Percentiles rank a stretch among this genome's conserved stretches.
Conservation (phyloP, 2,888 invertebrate genomes). For the Seira musarum region DNA sequence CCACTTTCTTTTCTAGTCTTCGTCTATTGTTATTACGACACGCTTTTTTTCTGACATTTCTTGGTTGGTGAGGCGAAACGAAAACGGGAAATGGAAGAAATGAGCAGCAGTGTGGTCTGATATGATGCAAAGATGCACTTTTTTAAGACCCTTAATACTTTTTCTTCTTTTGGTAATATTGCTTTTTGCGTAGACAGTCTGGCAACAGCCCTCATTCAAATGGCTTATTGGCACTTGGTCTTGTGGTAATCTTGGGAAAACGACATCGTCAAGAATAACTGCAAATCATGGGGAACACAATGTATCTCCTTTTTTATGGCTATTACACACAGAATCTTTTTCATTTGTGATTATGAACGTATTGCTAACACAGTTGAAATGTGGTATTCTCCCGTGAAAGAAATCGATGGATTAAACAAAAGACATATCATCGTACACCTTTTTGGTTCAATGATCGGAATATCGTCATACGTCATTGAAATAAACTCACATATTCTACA, state of each 20-base stretch:
- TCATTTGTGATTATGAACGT: not conserved
- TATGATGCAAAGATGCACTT: conserved; percentile 48
- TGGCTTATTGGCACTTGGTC: conserved; percentile 40
- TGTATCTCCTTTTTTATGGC: not conserved
- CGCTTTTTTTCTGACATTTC: conserved; percentile 25
- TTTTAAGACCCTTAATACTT: conserved; percentile 23
- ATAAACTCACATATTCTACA: too few relatives aligned
- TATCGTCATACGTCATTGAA: too few relatives aligned
- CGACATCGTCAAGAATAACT: conserved; percentile 48
- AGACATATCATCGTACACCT: conserved; percentile 48
- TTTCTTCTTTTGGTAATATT: conserved; percentile 19
- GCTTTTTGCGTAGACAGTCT: not conserved
- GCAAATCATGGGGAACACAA: conserved; percentile 33
- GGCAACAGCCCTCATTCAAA: conserved; percentile 15
- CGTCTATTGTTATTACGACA: conserved; percentile 22
- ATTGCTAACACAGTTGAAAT: too few relatives aligned
- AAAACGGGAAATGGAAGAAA: conserved; percentile 14
- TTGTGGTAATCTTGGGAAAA: conserved; percentile 24
- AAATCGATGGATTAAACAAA: not conserved
- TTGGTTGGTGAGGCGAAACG: conserved; percentile 40
- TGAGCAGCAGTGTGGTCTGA: conserved; percentile 31
- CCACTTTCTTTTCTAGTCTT: not conserved
- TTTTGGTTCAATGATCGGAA: too few relatives aligned
- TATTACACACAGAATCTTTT: not conserved
- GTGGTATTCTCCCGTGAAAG: not conserved